A percentile compares a stretch with the other conserved stretches of the same genome.
These are phyloP conservation scores for Pheucticus melanocephalus DNA, from an alignment of 2,113 vertebrate species.

Conservation along the genomic window DNA sequence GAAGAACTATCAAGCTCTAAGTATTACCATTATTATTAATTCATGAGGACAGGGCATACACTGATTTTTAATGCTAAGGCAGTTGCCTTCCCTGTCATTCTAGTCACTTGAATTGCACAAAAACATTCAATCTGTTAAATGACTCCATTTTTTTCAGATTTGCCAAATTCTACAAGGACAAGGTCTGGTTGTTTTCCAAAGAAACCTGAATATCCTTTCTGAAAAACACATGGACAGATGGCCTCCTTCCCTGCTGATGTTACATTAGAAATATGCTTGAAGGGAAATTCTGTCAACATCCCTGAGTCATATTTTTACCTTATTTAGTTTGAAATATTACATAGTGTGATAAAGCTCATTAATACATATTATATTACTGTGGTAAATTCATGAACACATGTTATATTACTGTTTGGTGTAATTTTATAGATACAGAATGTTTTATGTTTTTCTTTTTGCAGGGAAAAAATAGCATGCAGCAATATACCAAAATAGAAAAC, in stretches of 20 bases:
- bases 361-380: background rate
- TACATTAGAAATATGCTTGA: background rate
- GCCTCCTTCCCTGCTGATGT: background rate
- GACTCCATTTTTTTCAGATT: background rate
- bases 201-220: background rate
- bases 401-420: background rate
- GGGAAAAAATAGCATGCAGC: background rate
- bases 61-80: background rate
- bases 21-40: background rate
- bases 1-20: background rate
- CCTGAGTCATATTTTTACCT: background rate
- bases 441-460: background rate
- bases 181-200: background rate
- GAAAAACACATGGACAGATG: constrained; percentile 40
- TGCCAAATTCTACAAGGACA: background rate
- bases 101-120: background rate
- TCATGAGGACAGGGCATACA: background rate
- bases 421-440: background rate
- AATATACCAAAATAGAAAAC: background rate
- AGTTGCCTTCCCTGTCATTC: background rate
- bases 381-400: background rate
- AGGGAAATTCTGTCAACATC: constrained; percentile 14
- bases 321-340: constrained; percentile 20
- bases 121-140: background rate
- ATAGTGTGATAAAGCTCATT: background rate